A percentile compares a stretch with the other conserved stretches of the same genome.
Conservation (phyloP, 2,797 vertebrate genomes). For the Uromys caudimaculatus region DNA sequence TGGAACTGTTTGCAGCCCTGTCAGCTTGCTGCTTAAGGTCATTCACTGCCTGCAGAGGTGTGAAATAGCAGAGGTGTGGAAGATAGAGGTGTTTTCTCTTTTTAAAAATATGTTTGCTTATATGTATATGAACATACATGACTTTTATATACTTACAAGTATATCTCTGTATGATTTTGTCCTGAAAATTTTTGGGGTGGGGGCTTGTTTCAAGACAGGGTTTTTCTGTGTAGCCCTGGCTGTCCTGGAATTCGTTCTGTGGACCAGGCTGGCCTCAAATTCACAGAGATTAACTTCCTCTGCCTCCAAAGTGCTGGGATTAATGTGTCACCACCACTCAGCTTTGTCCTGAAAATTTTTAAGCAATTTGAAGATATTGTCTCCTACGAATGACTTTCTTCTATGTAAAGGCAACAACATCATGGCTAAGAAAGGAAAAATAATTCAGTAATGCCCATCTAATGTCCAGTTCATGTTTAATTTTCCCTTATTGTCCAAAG, state of each 20-base stretch:
- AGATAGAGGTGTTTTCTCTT: background rate
- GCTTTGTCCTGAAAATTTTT: background rate
- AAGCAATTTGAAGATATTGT: background rate
- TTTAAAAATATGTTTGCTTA: background rate
- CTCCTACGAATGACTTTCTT: slow-evolving; percentile 9
- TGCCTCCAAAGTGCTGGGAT: background rate
- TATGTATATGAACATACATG: background rate
- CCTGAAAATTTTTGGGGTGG: background rate
- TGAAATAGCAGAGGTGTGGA: background rate
- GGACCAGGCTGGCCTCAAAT: background rate
- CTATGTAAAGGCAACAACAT: background rate
- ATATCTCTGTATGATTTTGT: background rate
- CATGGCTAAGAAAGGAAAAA: slow-evolving; percentile 26
- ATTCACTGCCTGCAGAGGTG: background rate
- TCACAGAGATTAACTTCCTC: background rate
- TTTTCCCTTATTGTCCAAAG: background rate
- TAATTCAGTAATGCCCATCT: background rate
- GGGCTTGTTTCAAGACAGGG: background rate
- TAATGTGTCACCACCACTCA: background rate
- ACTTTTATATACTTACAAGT: background rate
- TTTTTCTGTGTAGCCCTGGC: background rate
- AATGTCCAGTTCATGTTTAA: slow-evolving; percentile 17
- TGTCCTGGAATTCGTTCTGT: background rate
- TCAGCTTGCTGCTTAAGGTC: slow-evolving; percentile 4
- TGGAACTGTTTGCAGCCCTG: background rate